A percentile compares a stretch with the other conserved stretches of the same genome.
These are phyloP conservation scores for Psilopsiagon aymara DNA, from an alignment of 2,113 vertebrate species.

Conservation along the genomic window DNA sequence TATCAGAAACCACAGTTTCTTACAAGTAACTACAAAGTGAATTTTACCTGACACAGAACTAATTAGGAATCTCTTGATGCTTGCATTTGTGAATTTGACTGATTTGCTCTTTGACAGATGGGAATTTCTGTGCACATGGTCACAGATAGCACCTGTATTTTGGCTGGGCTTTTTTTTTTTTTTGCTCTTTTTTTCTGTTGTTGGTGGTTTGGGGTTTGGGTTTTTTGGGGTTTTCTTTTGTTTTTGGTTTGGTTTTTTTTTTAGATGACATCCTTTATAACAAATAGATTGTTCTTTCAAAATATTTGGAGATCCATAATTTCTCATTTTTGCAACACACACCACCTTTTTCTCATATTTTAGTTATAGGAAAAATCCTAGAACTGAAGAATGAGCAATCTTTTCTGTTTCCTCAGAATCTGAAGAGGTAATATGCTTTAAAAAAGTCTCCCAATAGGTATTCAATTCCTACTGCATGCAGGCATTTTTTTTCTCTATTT, in stretches of 20 bases:
- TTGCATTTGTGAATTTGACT: background rate
- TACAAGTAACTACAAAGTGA: too few species aligned
- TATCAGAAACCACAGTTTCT: background rate
- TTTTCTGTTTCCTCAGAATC: background rate
- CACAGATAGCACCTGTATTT: background rate
- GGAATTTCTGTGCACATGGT: background rate
- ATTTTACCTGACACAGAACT: background rate
- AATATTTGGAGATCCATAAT: background rate
- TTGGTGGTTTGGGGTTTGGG: too few species aligned
- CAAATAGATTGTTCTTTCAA: background rate
- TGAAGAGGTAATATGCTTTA: background rate
- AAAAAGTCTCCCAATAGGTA: background rate
- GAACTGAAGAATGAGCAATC: background rate
- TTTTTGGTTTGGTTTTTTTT: background rate
- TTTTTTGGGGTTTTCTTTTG: too few species aligned
- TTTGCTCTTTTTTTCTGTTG: background rate
- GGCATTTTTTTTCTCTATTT: background rate
- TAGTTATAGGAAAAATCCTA: background rate
- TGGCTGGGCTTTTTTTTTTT: background rate
- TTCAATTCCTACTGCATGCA: background rate
- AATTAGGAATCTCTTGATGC: background rate
- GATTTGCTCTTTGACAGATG: background rate
- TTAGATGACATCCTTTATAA: background rate
- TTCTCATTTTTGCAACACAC: background rate
- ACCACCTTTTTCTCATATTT: background rate